phyloP scores from a whole-genome alignment of 2,888 invertebrate genomes.

The Nephrotoma guestfalica region DNA sequence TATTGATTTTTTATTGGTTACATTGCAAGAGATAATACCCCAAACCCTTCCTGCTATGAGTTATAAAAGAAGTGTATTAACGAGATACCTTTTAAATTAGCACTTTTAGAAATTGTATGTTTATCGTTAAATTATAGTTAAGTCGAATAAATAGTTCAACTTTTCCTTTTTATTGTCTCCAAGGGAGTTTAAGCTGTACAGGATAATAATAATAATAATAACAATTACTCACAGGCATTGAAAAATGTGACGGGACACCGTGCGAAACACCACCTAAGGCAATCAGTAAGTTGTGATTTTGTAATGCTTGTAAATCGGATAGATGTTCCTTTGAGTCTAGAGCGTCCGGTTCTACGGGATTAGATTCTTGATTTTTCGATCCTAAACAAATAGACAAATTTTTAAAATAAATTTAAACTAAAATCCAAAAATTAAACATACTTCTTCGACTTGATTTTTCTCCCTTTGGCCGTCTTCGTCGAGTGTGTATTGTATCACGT shows the following conservation, averaged over 20 bases:
- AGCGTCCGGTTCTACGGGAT: slow-evolving; percentile 3
- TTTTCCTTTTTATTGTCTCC: too few relatives aligned
- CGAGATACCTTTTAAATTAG: too few relatives aligned
- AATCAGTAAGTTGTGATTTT: slow-evolving; percentile 20
- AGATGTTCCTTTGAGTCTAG: neutral
- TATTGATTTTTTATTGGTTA: too few relatives aligned
- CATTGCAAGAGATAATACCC: too few relatives aligned
- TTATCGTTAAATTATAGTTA: neutral
- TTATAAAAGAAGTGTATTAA: too few relatives aligned
- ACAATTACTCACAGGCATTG: slow-evolving; percentile 17
- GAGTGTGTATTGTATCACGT: slow-evolving; percentile 89
- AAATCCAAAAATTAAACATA: slow-evolving; percentile 14
- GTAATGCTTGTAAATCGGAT: slow-evolving; percentile 16
- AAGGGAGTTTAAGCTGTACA: too few relatives aligned
- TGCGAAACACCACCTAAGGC: slow-evolving; percentile 17
- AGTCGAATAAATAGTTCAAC: neutral
- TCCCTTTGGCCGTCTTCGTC: slow-evolving; percentile 73
- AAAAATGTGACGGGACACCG: slow-evolving; percentile 15
- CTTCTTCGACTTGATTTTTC: slow-evolving; percentile 42
- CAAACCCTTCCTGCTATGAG: too few relatives aligned
- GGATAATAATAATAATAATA: too few relatives aligned
- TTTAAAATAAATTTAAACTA: neutral
- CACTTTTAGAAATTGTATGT: too few relatives aligned
- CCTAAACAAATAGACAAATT: neutral
- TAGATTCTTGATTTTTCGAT: slow-evolving; percentile 1